A percentile compares a stretch with the other conserved stretches of the same genome.
These are phyloP conservation scores for Monopterus albus DNA, from an alignment of 2,113 vertebrate genomes.

Conservation along the genomic window DNA sequence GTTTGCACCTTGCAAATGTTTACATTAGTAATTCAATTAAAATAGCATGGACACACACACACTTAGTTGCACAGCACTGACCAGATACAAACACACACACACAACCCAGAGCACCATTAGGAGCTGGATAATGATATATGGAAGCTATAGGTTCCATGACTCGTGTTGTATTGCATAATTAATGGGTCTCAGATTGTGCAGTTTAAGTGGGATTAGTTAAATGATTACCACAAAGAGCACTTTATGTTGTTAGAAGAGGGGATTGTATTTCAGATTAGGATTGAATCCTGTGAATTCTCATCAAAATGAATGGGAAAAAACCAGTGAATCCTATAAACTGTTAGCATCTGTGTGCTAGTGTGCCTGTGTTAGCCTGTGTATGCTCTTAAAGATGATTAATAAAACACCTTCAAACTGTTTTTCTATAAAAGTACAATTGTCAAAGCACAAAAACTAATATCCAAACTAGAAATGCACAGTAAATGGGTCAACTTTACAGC, in stretches of 20 bases:
- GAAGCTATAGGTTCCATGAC: constrained; percentile 24
- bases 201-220: constrained; percentile 60
- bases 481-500: constrained; percentile 3
- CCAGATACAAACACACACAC: neutral
- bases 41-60: constrained; percentile 9
- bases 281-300: constrained; percentile 15
- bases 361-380: too few relatives aligned
- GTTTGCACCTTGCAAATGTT: constrained; percentile 16
- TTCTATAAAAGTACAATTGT: too few relatives aligned
- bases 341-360: neutral
- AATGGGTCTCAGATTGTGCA: constrained; percentile 42
- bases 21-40: constrained; percentile 22
- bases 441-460: too few relatives aligned
- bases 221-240: constrained; percentile 52
- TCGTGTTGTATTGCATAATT: constrained; percentile 53
- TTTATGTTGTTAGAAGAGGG: constrained; percentile 9
- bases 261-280: neutral
- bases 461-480: too few relatives aligned
- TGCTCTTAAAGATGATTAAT: too few relatives aligned
- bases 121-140: constrained; percentile 64
- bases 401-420: too few relatives aligned
- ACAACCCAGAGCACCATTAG: constrained; percentile 23
- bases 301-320: neutral
- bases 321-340: neutral
- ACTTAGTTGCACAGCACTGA: constrained; percentile 4